Percentiles rank a stretch among this genome's conserved stretches.
Conservation (phyloP, 2,888 invertebrate genomes). For the Dynastes grantii region DNA sequence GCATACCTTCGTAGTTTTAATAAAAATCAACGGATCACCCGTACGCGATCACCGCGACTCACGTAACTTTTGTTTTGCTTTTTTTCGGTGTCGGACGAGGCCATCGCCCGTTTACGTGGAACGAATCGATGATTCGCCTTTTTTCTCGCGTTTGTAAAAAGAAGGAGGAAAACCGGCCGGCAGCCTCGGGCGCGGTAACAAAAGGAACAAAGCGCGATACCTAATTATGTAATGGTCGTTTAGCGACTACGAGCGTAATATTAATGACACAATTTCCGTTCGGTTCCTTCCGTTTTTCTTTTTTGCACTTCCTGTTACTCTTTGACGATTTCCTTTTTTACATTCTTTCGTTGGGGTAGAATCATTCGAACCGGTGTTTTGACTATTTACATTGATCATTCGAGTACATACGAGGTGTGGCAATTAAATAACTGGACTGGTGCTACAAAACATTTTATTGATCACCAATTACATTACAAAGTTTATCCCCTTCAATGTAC, state of each 20-base stretch:
- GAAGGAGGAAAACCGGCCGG: neutral
- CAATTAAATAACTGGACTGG: no score
- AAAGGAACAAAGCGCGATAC: neutral
- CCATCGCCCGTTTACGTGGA: constrained; percentile 20
- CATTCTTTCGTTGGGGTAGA: no score
- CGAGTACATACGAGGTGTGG: no score
- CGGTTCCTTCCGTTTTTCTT: constrained; percentile 23
- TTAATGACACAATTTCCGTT: constrained; percentile 20
- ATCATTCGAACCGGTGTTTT: no score
- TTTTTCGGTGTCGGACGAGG: neutral
- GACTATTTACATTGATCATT: no score
- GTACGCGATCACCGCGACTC: constrained; percentile 5
- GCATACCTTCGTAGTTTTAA: constrained; percentile 4
- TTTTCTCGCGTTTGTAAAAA: constrained; percentile 3
- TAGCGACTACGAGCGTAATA: neutral
- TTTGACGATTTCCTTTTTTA: no score
- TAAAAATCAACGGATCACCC: constrained; percentile 17
- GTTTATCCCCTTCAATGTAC: no score
- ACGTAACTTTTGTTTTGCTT: constrained; percentile 20
- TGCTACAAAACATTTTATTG: no score
- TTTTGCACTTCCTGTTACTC: neutral
- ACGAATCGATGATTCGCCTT: constrained; percentile 17
- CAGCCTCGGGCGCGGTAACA: neutral
- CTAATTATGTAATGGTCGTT: constrained; percentile 27
- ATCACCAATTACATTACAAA: no score